phyloP scores from a whole-genome alignment of 1,140 invertebrate genomes.

The Magallana angulata region DNA sequence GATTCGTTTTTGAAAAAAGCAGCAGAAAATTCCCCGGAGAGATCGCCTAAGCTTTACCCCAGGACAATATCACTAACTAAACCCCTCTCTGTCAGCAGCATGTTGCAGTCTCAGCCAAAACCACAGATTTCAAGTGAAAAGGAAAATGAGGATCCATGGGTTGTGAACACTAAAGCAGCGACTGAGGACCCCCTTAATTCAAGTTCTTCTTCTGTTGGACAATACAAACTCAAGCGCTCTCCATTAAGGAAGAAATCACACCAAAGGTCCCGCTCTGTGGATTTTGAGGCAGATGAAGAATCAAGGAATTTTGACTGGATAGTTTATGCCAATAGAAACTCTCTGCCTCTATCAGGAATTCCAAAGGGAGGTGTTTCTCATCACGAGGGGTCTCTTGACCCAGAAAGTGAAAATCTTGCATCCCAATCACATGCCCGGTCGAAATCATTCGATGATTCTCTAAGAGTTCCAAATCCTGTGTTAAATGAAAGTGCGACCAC shows the following conservation, averaged over 20 bases:
- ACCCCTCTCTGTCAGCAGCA: constrained; percentile 42
- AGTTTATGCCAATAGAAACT: constrained; percentile 71
- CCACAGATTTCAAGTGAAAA: neutral
- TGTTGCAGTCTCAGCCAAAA: constrained; percentile 21
- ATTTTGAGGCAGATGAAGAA: constrained; percentile 54
- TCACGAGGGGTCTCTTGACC: constrained; percentile 50
- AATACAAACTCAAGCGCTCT: neutral
- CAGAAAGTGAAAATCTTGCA: constrained; percentile 18
- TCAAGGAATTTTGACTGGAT: constrained; percentile 68
- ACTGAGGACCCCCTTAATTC: constrained; percentile 31
- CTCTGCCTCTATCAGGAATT: constrained; percentile 50
- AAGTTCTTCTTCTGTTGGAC: neutral
- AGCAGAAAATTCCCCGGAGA: constrained; percentile 49
- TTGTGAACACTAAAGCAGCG: constrained; percentile 50
- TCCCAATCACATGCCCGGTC: constrained; percentile 28
- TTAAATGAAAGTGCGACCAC: neutral
- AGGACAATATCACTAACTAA: constrained; percentile 48
- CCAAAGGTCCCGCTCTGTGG: constrained; percentile 45
- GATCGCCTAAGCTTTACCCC: constrained; percentile 41
- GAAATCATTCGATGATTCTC: constrained; percentile 16
- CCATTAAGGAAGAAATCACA: neutral
- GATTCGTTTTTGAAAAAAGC: constrained; percentile 61
- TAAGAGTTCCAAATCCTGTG: neutral
- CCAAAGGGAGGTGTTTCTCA: constrained; percentile 44
- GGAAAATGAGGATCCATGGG: constrained; percentile 67